These are phyloP conservation scores for Desoria tigrina DNA, from an alignment of 2,888 invertebrate species.

Conservation along the genomic window DNA sequence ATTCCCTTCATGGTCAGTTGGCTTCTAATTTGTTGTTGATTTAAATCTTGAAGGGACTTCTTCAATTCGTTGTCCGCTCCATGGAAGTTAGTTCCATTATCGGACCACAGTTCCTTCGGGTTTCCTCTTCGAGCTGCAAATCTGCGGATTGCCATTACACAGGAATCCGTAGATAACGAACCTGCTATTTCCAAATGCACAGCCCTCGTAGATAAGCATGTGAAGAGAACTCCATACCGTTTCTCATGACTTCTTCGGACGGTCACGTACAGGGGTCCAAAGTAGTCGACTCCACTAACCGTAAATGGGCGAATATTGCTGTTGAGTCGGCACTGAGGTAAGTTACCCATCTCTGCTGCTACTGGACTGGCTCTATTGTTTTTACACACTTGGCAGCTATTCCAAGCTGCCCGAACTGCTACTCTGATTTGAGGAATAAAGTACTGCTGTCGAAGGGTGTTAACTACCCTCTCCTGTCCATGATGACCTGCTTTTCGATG, in stretches of 20 bases:
- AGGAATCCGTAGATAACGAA: background rate
- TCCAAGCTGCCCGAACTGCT: slow-evolving; percentile 14
- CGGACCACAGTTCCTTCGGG: background rate
- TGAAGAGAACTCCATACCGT: slow-evolving; percentile 15
- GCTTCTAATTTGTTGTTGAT: background rate
- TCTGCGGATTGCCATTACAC: slow-evolving; percentile 11
- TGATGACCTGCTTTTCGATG: slow-evolving; percentile 2
- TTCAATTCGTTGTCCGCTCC: slow-evolving; percentile 15
- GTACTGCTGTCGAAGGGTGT: slow-evolving; percentile 16
- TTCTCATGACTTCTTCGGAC: slow-evolving; percentile 16
- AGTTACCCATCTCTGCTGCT: slow-evolving; percentile 22
- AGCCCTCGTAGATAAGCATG: slow-evolving; percentile 14
- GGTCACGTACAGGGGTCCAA: slow-evolving; percentile 14
- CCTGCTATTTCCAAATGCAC: slow-evolving; percentile 21
- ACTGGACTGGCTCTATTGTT: background rate
- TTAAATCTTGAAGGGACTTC: background rate
- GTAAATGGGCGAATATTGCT: slow-evolving; percentile 15
- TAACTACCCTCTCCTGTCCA: slow-evolving; percentile 17
- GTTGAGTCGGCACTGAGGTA: slow-evolving; percentile 11
- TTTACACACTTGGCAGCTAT: slow-evolving; percentile 14
- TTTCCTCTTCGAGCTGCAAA: slow-evolving; percentile 3
- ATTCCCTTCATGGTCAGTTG: background rate
- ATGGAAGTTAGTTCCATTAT: slow-evolving; percentile 24
- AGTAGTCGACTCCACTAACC: slow-evolving; percentile 16
- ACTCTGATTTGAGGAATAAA: slow-evolving; percentile 6